Evolutionary conservation across 2,797 vertebrate species (phyloP).

Genomic region (Scleropages formosus): DNA sequence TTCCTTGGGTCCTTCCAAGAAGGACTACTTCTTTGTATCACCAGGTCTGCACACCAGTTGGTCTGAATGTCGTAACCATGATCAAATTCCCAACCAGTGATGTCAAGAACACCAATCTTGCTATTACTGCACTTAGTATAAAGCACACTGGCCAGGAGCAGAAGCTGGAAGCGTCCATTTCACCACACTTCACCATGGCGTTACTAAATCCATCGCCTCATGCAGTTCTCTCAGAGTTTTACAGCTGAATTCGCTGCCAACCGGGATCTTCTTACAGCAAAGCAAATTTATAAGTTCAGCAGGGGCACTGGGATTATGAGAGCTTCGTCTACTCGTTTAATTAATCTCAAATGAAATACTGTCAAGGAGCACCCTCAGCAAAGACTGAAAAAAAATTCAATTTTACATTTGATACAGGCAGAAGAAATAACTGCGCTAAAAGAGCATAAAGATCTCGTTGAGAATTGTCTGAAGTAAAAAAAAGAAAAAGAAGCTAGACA

Average conservation of each 20-base stretch:
- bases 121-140: conserved; percentile 11
- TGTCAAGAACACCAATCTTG: conserved; percentile 48
- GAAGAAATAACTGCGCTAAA: conserved; percentile 55
- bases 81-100: conserved; percentile 55
- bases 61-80: conserved; percentile 37
- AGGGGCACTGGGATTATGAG: conserved; percentile 46
- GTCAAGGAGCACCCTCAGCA: conserved; percentile 35
- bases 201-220: conserved; percentile 49
- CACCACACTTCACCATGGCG: conserved; percentile 43
- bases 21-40: conserved; percentile 49
- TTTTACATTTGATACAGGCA: conserved; percentile 45
- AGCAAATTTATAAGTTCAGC: conserved; percentile 48
- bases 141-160: conserved; percentile 23
- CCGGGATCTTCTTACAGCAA: conserved; percentile 52
- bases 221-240: conserved; percentile 42
- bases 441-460: conserved; percentile 51
- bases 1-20: conserved; percentile 65
- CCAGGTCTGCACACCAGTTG: conserved; percentile 22
- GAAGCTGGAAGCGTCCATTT: conserved; percentile 34
- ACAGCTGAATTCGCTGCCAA: conserved; percentile 44
- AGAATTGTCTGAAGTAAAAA: conserved; percentile 49
- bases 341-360: conserved; percentile 44
- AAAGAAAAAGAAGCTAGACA: conserved; percentile 41
- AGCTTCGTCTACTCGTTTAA: conserved; percentile 47
- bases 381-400: conserved; percentile 53